Evolutionary conservation across 1,140 invertebrate species (phyloP), one percentile per base, ranked within the genome.

Genomic region (Drosophila setifemur): DNA sequence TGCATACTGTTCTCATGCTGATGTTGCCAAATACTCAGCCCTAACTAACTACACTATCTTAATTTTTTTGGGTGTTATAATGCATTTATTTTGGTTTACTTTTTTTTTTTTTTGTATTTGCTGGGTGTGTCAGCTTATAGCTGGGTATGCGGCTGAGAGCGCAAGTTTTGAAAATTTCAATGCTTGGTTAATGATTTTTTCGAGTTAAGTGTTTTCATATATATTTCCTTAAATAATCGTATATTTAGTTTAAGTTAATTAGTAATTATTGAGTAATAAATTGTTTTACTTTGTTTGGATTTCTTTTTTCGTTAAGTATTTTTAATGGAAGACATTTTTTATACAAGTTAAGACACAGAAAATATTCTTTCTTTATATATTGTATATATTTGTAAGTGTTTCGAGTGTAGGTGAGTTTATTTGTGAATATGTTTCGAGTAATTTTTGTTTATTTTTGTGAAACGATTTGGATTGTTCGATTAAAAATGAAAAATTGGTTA

Each of bases 291-390:
- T 75, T 50, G 44, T 48, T 63, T 77, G 39, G 37, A 48, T 72
- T 79, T 45, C n/a, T 16, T 40, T 64, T 75, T 74, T 60, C 33
- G 79, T 86, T 86, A 79, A 79, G 66, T 85, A 85, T 85, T 86
- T 82, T 64, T 89, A 89, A 89, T 89, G 88, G 87, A 89, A 89
- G 88, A 89, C 88, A 89, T 89, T 89, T 85, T 89, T 89, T 89
- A 89, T 89, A 89, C 87, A 89, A 89, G 87, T 89, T 89, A 89
- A 89, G 88, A 89, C 88, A 89, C 88, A 89, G 88, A 89, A 89
- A 89, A 89, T 89, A 83, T 89, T 89, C 73, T 87, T 77, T 68
- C 29, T 85, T 73, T 70, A 55, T 76, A 74, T 87, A 55, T 74
- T 73, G 43, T 54, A 40, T 69, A 49, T 44, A 21, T 47, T 28